Base-by-base conservation (phyloP, 2,888 invertebrate genomes). In the Pseudococcus jackbeardsleyi region DNA sequence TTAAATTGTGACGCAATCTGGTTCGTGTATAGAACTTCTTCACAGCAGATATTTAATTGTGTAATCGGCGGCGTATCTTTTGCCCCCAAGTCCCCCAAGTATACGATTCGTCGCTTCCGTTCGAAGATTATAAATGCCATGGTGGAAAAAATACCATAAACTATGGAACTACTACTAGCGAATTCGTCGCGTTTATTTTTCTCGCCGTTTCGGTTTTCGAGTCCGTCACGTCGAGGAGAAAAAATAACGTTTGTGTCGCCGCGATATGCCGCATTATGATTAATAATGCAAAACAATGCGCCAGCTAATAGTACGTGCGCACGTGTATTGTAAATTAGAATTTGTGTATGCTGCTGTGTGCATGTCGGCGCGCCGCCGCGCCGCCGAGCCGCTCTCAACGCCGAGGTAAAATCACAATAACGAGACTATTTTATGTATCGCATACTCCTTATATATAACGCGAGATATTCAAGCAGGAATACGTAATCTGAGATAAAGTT, bases 271-370 rank as follows among this genome's bases (percentile, higher is more conserved):
- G 64, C 64, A 64, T 64, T 64, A 64, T 64, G 64, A 64, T 77
- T 77, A 77, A 77, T 77, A 77, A 77, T 77, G 33, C 77, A 77
- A 39, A 33, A 42, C 77, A 42, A 77, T 42, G 64, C 77, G 77
- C 39, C 77, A 42, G n/a, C 64, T 77, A 77, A 77, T 77, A 77
- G 77, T 77, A 77, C 39, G 77, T 42, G 77, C 39, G 77, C 77
- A n/a, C 77, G 39, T 77, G 77, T 77, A 77, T 42, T 77, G 77
- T 77, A 77, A 77, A 77, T 77, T 77, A 77, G 77, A 77, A 77
- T 77, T 77, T 77, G 77, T 42, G 39, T 42, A 11, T 39, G 33
- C 5, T 42, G 77, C 64, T 64, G 22, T 64, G 11, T 64, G 64
- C 22, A 50, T 50, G 48, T 50, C 48, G 15, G 48, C 15, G 15